Evolutionary conservation across 2,888 invertebrate species (phyloP).

Genomic region (Choreutis nemorana): DNA sequence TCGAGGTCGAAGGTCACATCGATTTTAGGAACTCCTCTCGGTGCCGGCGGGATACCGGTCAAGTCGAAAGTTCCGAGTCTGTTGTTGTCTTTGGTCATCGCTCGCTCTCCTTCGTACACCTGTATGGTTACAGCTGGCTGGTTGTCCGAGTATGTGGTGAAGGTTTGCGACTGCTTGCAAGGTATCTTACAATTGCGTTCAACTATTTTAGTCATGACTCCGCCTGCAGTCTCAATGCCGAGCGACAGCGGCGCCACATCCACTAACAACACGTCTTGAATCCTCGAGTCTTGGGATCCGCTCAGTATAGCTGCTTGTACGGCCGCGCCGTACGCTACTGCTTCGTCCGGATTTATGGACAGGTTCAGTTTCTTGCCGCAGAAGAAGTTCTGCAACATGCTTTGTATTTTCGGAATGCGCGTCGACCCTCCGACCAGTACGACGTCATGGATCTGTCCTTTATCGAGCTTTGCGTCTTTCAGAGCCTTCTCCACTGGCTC

Average conservation of each 20-base stretch:
- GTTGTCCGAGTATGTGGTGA: slow-evolving; percentile 78
- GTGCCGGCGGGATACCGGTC: slow-evolving; percentile 68
- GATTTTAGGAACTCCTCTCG: slow-evolving; percentile 67
- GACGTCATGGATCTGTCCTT: slow-evolving; percentile 73
- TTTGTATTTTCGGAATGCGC: slow-evolving; percentile 77
- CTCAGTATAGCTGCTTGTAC: slow-evolving; percentile 72
- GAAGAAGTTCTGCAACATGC: slow-evolving; percentile 72
- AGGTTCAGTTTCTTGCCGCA: slow-evolving; percentile 71
- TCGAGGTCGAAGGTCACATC: slow-evolving; percentile 73
- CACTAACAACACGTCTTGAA: slow-evolving; percentile 67
- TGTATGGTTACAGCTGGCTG: slow-evolving; percentile 73
- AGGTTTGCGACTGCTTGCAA: slow-evolving; percentile 69
- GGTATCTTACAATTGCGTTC: slow-evolving; percentile 72
- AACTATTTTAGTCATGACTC: slow-evolving; percentile 74
- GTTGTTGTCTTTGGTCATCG: slow-evolving; percentile 76
- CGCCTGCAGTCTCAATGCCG: slow-evolving; percentile 76
- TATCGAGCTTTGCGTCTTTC: slow-evolving; percentile 76
- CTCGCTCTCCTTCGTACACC: slow-evolving; percentile 74
- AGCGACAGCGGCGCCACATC: slow-evolving; percentile 67
- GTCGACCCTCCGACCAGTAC: slow-evolving; percentile 80
- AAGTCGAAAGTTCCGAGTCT: slow-evolving; percentile 63
- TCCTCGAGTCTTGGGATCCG: slow-evolving; percentile 71
- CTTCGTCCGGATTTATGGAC: slow-evolving; percentile 78
- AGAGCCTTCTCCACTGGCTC: slow-evolving; percentile 77
- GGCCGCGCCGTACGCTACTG: slow-evolving; percentile 76